phyloP scores from a whole-genome alignment of 2,797 vertebrate genomes.

The Danio kyathit region DNA sequence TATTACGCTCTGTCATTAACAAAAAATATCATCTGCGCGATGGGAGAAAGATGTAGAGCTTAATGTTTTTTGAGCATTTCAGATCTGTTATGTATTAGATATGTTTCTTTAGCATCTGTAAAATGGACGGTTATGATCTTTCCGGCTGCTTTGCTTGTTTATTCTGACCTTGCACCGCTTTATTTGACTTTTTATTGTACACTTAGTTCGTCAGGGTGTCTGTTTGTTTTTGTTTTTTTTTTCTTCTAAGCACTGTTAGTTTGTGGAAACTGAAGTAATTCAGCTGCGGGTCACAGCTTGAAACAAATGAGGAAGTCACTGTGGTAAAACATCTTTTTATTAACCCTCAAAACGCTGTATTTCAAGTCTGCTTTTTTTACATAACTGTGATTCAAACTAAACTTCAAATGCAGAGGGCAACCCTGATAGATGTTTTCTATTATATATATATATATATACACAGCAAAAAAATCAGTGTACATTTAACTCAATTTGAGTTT shows the following conservation, averaged over 20 bases:
- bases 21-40: constrained; percentile 30
- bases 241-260: background rate
- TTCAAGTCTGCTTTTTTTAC: no score
- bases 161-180: constrained; percentile 17
- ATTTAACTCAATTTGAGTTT: no score
- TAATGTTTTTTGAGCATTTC: constrained; percentile 11
- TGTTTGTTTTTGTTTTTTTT: background rate
- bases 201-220: background rate
- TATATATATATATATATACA: no score
- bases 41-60: constrained; percentile 15
- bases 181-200: background rate
- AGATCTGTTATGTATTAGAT: background rate
- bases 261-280: constrained; percentile 2
- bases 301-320: background rate
- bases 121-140: background rate
- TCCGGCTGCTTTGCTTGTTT: constrained; percentile 9
- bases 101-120: background rate
- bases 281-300: background rate
- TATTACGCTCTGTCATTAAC: constrained; percentile 38
- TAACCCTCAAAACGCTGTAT: background rate
- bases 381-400: no score
- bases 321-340: background rate
- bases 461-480: no score
- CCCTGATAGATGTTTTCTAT: no score
- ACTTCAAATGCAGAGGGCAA: no score